Evolutionary conservation across 2,113 vertebrate genomes (phyloP), one percentile per base, ranked within the genome.

Genomic region (Albula goreensis): DNA sequence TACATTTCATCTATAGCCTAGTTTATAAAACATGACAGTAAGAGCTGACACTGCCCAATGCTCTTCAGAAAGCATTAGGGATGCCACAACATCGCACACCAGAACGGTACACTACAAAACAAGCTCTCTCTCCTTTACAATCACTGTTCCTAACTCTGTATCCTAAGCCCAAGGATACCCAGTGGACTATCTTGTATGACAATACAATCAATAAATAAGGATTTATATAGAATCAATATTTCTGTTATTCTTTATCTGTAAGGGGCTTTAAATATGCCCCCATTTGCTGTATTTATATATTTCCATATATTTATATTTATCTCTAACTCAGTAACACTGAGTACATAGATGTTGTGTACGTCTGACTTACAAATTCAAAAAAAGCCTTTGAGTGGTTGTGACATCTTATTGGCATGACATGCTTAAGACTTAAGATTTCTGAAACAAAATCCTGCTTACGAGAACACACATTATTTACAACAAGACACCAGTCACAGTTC

Each of bases 391-490:
- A 93, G 87, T 87, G 81, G 87, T 89, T 83, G 92, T 90, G 87
- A 94, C 90, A 90, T 90, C 90, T 89, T 85, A 56, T 94, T 93
- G 92, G 93, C 91, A 90, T 49, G 91, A 93, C 94, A 93, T 94
- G 92, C 87, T 93, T 95, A 96, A 96, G 91, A 95, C 94, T 93
- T 86, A 94, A 97, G 96, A 99, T 98, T 99, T 99, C 96, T 99
- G 96, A 97, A 99, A 99, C 97, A 99, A 99, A 98, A 99, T 98
- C 98, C 95, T 97, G 93, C 93, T 96, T 96, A 96, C 89, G 87
- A 87, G 86, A 87, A 57, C 88, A 89, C 91, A 90, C 90, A 83
- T 9, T 97, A 97, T 97, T 95, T 97, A 98, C 96, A 41, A 41
- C 31, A 99, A 91, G 93, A 90, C 77, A 79, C 93, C 89, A 92